These are phyloP conservation scores for Trinorchestia longiramus DNA, from an alignment of 1,140 invertebrate species.

Conservation along the genomic window DNA sequence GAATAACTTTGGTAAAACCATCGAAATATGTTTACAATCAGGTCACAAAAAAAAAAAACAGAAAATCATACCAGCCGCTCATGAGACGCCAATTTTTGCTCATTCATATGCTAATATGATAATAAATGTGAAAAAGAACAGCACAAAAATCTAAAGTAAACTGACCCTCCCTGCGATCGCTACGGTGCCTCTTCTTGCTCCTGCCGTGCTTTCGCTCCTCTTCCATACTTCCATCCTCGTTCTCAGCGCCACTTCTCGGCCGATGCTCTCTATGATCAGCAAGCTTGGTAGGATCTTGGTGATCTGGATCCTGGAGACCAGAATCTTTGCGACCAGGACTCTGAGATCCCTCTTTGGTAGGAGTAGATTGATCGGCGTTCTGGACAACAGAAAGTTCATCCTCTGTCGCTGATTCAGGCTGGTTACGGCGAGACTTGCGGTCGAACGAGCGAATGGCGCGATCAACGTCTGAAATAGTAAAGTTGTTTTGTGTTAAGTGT, in stretches of 20 bases:
- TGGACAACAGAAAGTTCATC: slow-evolving; percentile 56
- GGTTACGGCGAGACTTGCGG: slow-evolving; percentile 60
- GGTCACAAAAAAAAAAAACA: neutral
- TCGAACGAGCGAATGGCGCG: slow-evolving; percentile 56
- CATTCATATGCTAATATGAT: neutral
- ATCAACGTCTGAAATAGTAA: slow-evolving; percentile 34
- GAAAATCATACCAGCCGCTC: neutral
- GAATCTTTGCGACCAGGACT: neutral
- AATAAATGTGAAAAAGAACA: neutral
- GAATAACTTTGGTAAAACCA: too few relatives aligned
- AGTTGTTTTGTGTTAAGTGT: neutral
- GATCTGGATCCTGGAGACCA: too few relatives aligned
- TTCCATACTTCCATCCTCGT: neutral
- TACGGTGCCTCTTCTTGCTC: neutral
- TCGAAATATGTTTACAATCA: too few relatives aligned
- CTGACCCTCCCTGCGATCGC: neutral
- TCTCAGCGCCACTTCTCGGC: neutral
- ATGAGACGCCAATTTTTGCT: neutral
- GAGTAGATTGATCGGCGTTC: neutral
- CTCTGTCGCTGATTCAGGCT: slow-evolving; percentile 60
- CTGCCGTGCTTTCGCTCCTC: neutral
- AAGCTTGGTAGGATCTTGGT: neutral
- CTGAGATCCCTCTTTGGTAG: neutral
- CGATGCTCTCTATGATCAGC: neutral
- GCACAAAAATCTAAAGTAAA: neutral